Conservation (phyloP, 1,140 invertebrate species). For the Helicoverpa zea region DNA sequence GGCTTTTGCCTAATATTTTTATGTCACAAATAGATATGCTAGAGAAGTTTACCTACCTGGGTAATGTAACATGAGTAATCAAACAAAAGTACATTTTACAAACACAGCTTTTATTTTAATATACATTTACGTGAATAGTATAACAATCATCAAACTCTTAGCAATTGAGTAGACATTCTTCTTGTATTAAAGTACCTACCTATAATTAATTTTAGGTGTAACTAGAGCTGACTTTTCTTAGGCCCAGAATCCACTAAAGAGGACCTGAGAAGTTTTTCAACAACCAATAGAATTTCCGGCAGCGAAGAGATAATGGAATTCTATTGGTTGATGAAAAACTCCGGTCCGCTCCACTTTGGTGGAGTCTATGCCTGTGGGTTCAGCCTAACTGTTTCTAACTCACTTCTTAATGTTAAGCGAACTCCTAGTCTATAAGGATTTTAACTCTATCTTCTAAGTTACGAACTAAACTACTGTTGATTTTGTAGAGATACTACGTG, state of each 20-base stretch:
- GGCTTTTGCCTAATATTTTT: neutral
- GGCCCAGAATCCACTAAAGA: no score
- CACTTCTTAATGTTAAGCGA: conserved; percentile 30
- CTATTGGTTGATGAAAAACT: no score
- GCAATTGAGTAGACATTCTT: conserved; percentile 1
- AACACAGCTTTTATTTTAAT: conserved; percentile 7
- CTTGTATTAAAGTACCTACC: conserved; percentile 19
- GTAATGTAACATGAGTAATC: conserved; percentile 8
- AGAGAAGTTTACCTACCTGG: neutral
- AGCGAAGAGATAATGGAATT: no score
- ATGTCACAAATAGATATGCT: conserved; percentile 35
- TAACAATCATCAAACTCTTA: neutral
- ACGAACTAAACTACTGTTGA: conserved; percentile 8
- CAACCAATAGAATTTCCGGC: no score
- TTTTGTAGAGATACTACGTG: neutral
- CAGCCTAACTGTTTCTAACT: conserved; percentile 19
- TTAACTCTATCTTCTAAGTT: conserved; percentile 33
- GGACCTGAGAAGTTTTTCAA: no score
- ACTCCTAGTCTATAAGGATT: conserved; percentile 40
- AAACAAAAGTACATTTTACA: neutral
- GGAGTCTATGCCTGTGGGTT: neutral
- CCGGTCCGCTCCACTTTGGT: no score
- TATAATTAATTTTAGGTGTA: neutral
- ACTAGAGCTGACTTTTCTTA: neutral
- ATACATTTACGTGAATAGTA: neutral